Percentiles rank a stretch among this genome's conserved stretches.
phyloP scores from a whole-genome alignment of 2,888 invertebrate species.

The Phortica okadai region DNA sequence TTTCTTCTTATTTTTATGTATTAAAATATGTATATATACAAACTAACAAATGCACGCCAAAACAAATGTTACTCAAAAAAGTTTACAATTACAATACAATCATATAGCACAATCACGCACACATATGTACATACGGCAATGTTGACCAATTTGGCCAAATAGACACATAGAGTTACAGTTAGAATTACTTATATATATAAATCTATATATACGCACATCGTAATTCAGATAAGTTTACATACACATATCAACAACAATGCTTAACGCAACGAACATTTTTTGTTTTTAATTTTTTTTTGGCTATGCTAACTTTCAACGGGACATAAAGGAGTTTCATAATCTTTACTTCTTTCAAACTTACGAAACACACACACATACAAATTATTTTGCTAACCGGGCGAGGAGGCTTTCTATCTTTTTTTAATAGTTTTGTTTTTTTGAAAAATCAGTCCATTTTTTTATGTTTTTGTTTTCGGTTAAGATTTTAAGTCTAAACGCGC shows the following conservation, averaged over 20 bases:
- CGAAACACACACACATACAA: not conserved
- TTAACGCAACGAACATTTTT: constrained; percentile 11
- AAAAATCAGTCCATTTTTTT: constrained; percentile 30
- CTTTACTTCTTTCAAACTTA: not conserved
- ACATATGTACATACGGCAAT: not conserved
- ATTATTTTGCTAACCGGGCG: not conserved
- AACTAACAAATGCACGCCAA: constrained; percentile 28
- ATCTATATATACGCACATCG: not conserved
- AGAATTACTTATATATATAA: not conserved
- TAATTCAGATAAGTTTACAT: not conserved
- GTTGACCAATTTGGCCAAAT: not conserved
- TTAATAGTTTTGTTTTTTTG: constrained; percentile 13
- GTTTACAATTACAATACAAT: no score
- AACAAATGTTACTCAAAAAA: no score
- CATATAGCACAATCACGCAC: not conserved
- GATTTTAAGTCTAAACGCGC: not conserved
- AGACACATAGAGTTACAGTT: not conserved
- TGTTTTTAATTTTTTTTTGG: not conserved
- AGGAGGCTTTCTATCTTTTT: not conserved
- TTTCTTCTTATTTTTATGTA: not conserved
- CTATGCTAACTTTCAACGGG: constrained; percentile 6
- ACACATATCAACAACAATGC: constrained; percentile 17
- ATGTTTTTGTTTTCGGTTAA: not conserved
- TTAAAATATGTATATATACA: constrained; percentile 24
- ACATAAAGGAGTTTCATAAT: not conserved